Evolutionary conservation across 2,113 vertebrate genomes (phyloP).

Genomic region (Cyprinodon variegatus): DNA sequence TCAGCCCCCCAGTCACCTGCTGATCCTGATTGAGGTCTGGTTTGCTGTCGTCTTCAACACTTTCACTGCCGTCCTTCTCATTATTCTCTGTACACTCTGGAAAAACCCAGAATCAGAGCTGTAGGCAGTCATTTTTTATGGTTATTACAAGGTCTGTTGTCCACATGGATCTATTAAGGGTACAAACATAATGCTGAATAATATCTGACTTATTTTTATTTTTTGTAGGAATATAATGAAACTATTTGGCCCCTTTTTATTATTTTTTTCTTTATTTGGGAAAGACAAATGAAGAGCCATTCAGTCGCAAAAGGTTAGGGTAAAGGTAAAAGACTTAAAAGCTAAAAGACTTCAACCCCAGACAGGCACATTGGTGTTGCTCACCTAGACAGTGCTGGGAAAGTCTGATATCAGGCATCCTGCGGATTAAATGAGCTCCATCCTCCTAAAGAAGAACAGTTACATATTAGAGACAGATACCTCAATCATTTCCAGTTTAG

Average conservation of each 20-base stretch:
- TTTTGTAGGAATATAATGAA: too few relatives aligned
- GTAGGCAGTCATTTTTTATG: background rate
- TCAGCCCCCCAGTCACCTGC: conserved; percentile 52
- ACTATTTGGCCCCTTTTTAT: too few relatives aligned
- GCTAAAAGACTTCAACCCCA: too few relatives aligned
- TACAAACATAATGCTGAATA: too few relatives aligned
- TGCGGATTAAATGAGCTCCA: conserved; percentile 70
- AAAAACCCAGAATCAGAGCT: conserved; percentile 40
- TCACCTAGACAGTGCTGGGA: conserved; percentile 73
- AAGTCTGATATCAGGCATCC: conserved; percentile 74
- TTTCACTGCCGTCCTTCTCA: conserved; percentile 54
- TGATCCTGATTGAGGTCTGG: conserved; percentile 30
- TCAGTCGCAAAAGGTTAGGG: too few relatives aligned
- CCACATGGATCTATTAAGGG: too few relatives aligned
- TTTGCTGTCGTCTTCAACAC: conserved; percentile 39
- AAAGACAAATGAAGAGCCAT: too few relatives aligned
- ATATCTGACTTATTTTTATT: too few relatives aligned
- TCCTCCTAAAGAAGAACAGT: conserved; percentile 53
- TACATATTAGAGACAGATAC: conserved; percentile 3
- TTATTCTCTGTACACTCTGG: conserved; percentile 71
- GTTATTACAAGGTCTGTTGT: too few relatives aligned
- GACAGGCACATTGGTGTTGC: background rate
- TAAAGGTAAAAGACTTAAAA: too few relatives aligned
- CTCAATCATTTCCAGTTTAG: background rate
- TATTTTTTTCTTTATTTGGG: too few relatives aligned